Percentiles rank a stretch among this genome's conserved stretches.
Conservation (phyloP, 2,888 invertebrate species). For the Octodonta nipae region DNA sequence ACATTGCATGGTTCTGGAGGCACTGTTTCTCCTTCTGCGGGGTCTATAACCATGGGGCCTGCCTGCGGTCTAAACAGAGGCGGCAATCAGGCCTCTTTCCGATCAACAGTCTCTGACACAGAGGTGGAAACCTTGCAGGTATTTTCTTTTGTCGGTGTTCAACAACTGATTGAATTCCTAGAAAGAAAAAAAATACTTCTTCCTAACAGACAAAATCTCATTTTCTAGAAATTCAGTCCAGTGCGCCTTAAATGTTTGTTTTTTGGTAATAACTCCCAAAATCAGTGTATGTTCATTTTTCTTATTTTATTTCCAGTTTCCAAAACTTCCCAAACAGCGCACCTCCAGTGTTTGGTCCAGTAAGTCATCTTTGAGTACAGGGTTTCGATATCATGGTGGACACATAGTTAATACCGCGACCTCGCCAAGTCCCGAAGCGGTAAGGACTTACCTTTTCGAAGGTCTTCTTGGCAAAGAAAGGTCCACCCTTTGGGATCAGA, state of each 20-base stretch:
- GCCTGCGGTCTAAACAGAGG: slow-evolving; percentile 59
- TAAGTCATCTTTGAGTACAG: slow-evolving; percentile 77
- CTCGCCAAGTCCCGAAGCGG: slow-evolving; percentile 79
- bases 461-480: slow-evolving; percentile 72
- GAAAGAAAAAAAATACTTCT: too few species aligned
- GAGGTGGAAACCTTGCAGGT: slow-evolving; percentile 83
- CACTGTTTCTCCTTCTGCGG: slow-evolving; percentile 48
- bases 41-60: slow-evolving; percentile 65
- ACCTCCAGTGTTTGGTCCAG: slow-evolving; percentile 84
- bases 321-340: slow-evolving; percentile 60
- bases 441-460: slow-evolving; percentile 84
- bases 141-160: too few species aligned
- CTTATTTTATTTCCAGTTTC: slow-evolving; percentile 54
- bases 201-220: too few species aligned
- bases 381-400: slow-evolving; percentile 76
- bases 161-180: too few species aligned
- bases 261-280: not conserved
- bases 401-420: slow-evolving; percentile 72
- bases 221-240: too few species aligned
- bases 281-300: too few species aligned
- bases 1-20: slow-evolving; percentile 54
- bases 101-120: slow-evolving; percentile 87
- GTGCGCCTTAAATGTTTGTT: too few species aligned
- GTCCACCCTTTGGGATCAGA: slow-evolving; percentile 90
- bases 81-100: slow-evolving; percentile 60